These are phyloP conservation scores for Perizoma affinitatum DNA, from an alignment of 2,888 invertebrate species.

Conservation along the genomic window DNA sequence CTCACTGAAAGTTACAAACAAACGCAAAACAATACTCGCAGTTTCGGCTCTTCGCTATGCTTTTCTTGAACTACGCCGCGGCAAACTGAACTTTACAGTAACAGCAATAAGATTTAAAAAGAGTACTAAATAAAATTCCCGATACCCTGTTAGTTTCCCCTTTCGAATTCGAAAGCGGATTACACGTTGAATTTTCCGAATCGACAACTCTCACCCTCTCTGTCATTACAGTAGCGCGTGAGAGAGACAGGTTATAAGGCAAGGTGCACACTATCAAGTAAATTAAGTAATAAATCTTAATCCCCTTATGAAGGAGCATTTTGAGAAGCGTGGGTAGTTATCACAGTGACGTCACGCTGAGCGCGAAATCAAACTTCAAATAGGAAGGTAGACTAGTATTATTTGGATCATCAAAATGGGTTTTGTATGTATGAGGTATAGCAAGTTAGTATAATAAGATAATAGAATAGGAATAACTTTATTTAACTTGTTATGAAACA, in stretches of 20 bases:
- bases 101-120: background rate
- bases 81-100: slow-evolving; percentile 22
- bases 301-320: slow-evolving; percentile 47
- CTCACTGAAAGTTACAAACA: slow-evolving; percentile 20
- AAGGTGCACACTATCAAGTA: slow-evolving; percentile 41
- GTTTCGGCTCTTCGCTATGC: background rate
- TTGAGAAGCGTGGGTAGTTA: slow-evolving; percentile 41
- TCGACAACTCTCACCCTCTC: slow-evolving; percentile 39
- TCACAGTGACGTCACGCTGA: slow-evolving; percentile 55
- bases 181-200: slow-evolving; percentile 44
- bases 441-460: too few species aligned
- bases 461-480: too few species aligned
- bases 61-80: slow-evolving; percentile 4
- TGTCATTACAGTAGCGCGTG: slow-evolving; percentile 29
- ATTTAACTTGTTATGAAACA: too few species aligned
- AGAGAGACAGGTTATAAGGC: slow-evolving; percentile 33
- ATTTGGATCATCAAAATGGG: slow-evolving; percentile 14
- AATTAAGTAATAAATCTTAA: slow-evolving; percentile 64
- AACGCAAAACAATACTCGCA: slow-evolving; percentile 30
- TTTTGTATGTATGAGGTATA: slow-evolving; percentile 17
- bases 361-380: slow-evolving; percentile 44
- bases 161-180: slow-evolving; percentile 52
- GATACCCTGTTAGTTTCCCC: slow-evolving; percentile 46
- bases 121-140: background rate
- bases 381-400: slow-evolving; percentile 4